Evolutionary conservation across 2,113 vertebrate genomes (phyloP).

Genomic region (Triplophysa tibetana): DNA sequence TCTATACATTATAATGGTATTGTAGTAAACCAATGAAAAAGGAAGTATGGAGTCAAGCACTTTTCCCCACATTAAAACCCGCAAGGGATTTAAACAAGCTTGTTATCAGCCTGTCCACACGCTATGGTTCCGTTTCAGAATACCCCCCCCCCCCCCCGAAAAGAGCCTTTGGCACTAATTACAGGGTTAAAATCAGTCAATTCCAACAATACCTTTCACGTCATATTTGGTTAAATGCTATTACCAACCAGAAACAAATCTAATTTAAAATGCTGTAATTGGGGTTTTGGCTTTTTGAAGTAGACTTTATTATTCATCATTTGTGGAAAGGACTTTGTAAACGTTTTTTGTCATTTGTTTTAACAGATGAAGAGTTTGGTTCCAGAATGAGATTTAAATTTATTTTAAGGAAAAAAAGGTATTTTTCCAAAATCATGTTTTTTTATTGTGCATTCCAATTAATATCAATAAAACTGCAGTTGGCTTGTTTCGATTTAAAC

Average conservation of each 20-base stretch:
- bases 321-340: no score
- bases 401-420: no score
- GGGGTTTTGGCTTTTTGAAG: no score
- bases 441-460: no score
- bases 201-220: conserved; percentile 16
- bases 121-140: conserved; percentile 23
- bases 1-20: conserved; percentile 42
- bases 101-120: conserved; percentile 36
- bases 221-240: background rate
- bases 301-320: no score
- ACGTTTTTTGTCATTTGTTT: no score
- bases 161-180: conserved; percentile 30
- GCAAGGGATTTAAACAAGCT: background rate
- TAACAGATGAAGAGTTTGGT: no score
- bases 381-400: no score
- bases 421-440: no score
- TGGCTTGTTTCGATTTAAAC: no score
- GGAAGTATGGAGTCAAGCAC: conserved; percentile 50
- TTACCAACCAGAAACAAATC: background rate
- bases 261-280: no score
- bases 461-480: no score
- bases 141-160: background rate
- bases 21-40: conserved; percentile 41
- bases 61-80: conserved; percentile 11
- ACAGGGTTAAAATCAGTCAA: conserved; percentile 16